Evolutionary conservation across 23 tunicate genomes (phyloP), one percentile per base, ranked within the genome.

Genomic region (Ciona savignyi): DNA sequence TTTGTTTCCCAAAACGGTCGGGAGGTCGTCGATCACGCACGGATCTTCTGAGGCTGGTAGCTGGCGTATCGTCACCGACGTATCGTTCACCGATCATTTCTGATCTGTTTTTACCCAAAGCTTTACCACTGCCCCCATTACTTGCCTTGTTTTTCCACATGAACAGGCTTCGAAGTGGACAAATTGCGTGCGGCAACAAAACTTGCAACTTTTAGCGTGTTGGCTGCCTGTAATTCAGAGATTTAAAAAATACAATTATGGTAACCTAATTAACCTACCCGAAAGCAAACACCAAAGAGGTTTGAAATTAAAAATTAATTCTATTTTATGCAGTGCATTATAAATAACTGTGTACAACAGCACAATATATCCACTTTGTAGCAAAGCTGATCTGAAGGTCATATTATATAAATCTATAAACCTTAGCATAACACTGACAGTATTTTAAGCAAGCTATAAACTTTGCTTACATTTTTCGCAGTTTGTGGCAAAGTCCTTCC

Each of bases 1-100:
- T 68, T 95, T 95, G 75, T 87, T 95, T 95, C 87, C 88, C 95
- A 87, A 95, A 67, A 87, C 99, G 27, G 99, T 95, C 66, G 87
- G 99, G 71, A 95, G 87, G 77, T 95, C 88, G n/a, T n/a, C n/a
- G n/a, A n/a, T n/a, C n/a, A n/a, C n/a, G n/a, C n/a, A n/a, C n/a
- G n/a, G n/a, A n/a, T n/a, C n/a, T n/a, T n/a, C n/a, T n/a, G n/a
- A n/a, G n/a, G n/a, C n/a, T n/a, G n/a, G n/a, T n/a, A n/a, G 20
- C 99, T 0, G 88, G 56, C 29, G 95, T 95, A 68, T 95, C 95
- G 48, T 87, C 99, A 75, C 99, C 95, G 30, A 95, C 99, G 76
- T 87, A 87, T 80, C 99, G 95, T 77, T 95, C 99, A 74, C 99
- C 99, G 65, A 95, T 95, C 15, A 49, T 49, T 49, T 49, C 15